Conservation (phyloP, 37 sponge, comb jelly and placozoan species). For the Trichoplax adhaerens region DNA sequence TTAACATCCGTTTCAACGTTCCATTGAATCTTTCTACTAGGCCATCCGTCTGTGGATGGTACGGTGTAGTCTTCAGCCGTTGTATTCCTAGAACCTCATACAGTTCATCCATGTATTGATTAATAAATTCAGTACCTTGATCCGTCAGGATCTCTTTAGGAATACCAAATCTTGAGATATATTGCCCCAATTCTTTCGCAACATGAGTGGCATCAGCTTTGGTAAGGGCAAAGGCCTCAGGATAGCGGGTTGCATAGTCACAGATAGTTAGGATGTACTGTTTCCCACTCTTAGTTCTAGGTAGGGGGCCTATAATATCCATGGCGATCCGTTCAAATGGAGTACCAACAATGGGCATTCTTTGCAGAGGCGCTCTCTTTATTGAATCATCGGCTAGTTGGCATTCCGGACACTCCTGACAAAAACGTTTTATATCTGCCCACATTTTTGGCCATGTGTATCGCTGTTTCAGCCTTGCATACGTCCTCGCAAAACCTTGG, state of each 20-base stretch:
- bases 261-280: conserved; percentile 26
- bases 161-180: conserved; percentile 31
- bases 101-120: conserved; percentile 15
- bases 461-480: conserved; percentile 15
- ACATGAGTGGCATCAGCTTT: conserved; percentile 23
- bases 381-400: conserved; percentile 8
- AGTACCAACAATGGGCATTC: conserved; percentile 23
- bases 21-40: conserved; percentile 26
- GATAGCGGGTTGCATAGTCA: conserved; percentile 44
- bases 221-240: conserved; percentile 28
- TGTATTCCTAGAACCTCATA: conserved; percentile 12
- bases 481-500: conserved; percentile 32
- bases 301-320: conserved; percentile 44
- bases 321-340: conserved; percentile 44
- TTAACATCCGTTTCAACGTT: conserved; percentile 24
- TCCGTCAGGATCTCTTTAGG: conserved; percentile 37
- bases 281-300: conserved; percentile 18
- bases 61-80: conserved; percentile 16
- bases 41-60: conserved; percentile 29
- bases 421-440: conserved; percentile 19
- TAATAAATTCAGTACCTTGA: conserved; percentile 34
- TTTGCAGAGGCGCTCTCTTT: conserved; percentile 24
- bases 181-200: conserved; percentile 23
- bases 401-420: conserved; percentile 20
- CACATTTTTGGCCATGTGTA: conserved; percentile 38